phyloP scores from a whole-genome alignment of 2,797 vertebrate species.

The Crocodylus rhombifer region DNA sequence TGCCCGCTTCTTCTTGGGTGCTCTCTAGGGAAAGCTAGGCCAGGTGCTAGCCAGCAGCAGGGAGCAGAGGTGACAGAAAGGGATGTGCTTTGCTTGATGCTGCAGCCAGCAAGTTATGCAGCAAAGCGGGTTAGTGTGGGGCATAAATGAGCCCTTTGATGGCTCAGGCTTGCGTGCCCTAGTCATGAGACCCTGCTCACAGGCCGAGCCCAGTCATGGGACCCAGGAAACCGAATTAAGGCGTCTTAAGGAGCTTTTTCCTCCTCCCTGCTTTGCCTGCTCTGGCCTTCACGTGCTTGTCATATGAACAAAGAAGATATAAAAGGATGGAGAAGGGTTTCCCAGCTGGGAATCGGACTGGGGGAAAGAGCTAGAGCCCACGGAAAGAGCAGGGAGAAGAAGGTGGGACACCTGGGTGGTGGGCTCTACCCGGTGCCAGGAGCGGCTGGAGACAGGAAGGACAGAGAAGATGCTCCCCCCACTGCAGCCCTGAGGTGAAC shows the following conservation, averaged over 20 bases:
- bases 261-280: neutral
- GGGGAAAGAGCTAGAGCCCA: neutral
- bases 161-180: neutral
- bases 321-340: conserved; percentile 60
- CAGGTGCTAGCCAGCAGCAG: rapidly evolving
- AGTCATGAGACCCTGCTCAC: conserved; percentile 66
- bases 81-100: neutral
- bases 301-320: conserved; percentile 68
- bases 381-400: rapidly evolving
- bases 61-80: neutral
- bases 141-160: conserved; percentile 72
- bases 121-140: neutral
- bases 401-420: neutral
- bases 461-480: neutral
- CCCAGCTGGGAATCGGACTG: neutral
- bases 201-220: conserved; percentile 71
- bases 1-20: neutral
- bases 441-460: neutral
- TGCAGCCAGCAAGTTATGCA: neutral
- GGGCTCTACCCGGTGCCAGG: rapidly evolving
- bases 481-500: neutral
- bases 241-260: conserved; percentile 71
- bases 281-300: conserved; percentile 72
- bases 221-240: conserved; percentile 68
- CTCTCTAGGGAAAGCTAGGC: neutral